phyloP scores from a whole-genome alignment of 2,113 vertebrate species.

The Hippocampus abdominalis region DNA sequence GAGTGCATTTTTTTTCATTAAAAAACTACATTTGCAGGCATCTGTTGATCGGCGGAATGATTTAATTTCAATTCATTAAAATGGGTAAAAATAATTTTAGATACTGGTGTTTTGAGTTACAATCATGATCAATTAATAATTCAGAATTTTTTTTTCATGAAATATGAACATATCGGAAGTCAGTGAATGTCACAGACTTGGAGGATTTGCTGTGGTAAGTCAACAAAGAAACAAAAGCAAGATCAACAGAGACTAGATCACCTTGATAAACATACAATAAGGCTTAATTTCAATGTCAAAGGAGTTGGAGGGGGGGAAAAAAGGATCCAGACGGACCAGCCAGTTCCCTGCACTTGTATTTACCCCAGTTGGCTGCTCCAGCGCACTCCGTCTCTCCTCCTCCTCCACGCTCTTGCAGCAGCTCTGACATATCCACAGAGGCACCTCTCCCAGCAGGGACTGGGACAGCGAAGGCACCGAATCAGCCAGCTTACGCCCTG shows the following conservation, averaged over 20 bases:
- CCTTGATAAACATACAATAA: neutral
- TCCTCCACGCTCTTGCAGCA: conserved; percentile 97
- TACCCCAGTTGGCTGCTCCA: conserved; percentile 86
- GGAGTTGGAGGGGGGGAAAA: neutral
- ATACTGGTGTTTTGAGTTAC: too few relatives aligned
- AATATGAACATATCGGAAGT: neutral
- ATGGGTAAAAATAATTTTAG: too few relatives aligned
- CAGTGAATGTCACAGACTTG: neutral
- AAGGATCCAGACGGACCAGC: conserved; percentile 18
- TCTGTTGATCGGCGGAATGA: too few relatives aligned
- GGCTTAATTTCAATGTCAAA: conserved; percentile 3
- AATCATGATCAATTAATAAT: neutral
- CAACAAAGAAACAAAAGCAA: conserved; percentile 2
- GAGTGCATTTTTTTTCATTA: too few relatives aligned
- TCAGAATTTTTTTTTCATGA: neutral
- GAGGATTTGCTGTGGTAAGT: neutral
- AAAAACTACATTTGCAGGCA: too few relatives aligned
- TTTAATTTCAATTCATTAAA: too few relatives aligned
- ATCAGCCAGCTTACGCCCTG: conserved; percentile 82
- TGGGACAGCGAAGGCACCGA: conserved; percentile 92
- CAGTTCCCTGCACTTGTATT: conserved; percentile 43
- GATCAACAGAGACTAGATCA: conserved; percentile 1
- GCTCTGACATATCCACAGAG: conserved; percentile 98
- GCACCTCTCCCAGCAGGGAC: conserved; percentile 95
- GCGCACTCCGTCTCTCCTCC: conserved; percentile 87